Evolutionary conservation across 2,888 invertebrate genomes (phyloP).

Genomic region (Dicyrtomina minuta): DNA sequence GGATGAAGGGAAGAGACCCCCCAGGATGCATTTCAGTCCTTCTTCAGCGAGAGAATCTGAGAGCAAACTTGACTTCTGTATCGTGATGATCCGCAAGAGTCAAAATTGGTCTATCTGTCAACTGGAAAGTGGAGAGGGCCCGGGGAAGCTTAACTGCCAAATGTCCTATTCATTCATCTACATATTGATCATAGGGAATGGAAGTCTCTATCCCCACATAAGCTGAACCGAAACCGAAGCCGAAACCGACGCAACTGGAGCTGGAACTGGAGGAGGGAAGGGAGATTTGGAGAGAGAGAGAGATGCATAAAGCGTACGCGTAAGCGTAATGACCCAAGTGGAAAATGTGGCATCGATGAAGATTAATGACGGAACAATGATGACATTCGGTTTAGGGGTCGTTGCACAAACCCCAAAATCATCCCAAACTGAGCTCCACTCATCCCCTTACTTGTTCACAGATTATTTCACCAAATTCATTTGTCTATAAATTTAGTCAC

Average conservation of each 20-base stretch:
- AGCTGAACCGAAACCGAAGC: too few species aligned
- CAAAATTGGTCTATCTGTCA: too few species aligned
- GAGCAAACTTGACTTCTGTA: neutral
- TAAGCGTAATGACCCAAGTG: slow-evolving; percentile 53
- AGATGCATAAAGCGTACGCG: neutral
- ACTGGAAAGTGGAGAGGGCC: too few species aligned
- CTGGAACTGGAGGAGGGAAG: neutral
- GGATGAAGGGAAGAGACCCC: neutral
- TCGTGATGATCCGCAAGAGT: too few species aligned
- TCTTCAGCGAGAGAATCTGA: too few species aligned
- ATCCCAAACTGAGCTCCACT: too few species aligned
- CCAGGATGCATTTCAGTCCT: too few species aligned
- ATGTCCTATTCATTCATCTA: neutral
- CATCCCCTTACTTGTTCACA: too few species aligned
- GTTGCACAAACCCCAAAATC: slow-evolving; percentile 28
- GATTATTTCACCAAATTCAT: too few species aligned
- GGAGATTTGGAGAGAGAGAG: neutral
- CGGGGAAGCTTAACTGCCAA: neutral
- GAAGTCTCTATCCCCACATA: too few species aligned
- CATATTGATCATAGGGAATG: neutral
- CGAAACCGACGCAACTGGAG: too few species aligned
- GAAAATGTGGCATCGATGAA: slow-evolving; percentile 54
- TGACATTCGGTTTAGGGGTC: slow-evolving; percentile 43
- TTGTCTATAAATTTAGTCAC: too few species aligned
- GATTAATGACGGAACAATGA: slow-evolving; percentile 51